Base-by-base conservation (phyloP, 2,797 vertebrate genomes). In the Otus scops region DNA sequence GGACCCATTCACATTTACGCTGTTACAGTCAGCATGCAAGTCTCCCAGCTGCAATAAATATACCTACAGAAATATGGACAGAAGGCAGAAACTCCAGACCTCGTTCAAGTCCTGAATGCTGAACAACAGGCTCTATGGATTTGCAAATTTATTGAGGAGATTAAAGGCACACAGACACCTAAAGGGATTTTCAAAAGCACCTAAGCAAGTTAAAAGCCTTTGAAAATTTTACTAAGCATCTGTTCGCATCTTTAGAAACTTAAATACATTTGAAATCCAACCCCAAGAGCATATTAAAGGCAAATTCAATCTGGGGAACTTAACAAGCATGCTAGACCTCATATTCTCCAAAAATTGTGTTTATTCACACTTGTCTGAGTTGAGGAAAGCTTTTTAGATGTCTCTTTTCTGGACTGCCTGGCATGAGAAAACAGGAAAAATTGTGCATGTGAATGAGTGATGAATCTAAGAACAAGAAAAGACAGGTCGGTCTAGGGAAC, bases 181-280 rank as follows among this genome's bases (percentile, higher is more conserved):
- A 82, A 85, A 93, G 54, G 14, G 59, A 92, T 92, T 92, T 93
- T 92, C 80, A 82, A 78, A 94, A 86, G 60, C 79, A 94, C 88
- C 76, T 88, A 93, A 90, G 88, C 54, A 92, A 95, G 74, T 81
- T 94, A 96, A 94, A 95, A 92, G 70, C 77, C 75, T 96, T 92
- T 93, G 93, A 96, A 93, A 95, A 70, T 82, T 88, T 88, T 90
- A 91, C 79, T 84, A 89, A 83, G 69, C 88, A 96, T 88, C 91
- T 94, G 85, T 93, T 96, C 9, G 4, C 57, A 88, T 92, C 89
- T 93, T 93, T 85, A 92, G 86, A 93, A 95, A 94, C 90, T 93
- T 96, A 95, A 92, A 93, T 59, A 92, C 84, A 92, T 93, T 82
- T 96, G 61, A 96, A 97, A 96, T 59, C 39, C 38, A 93, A 67